Evolutionary conservation across 2,888 invertebrate species (phyloP).

Genomic region (Cantharis rufa): DNA sequence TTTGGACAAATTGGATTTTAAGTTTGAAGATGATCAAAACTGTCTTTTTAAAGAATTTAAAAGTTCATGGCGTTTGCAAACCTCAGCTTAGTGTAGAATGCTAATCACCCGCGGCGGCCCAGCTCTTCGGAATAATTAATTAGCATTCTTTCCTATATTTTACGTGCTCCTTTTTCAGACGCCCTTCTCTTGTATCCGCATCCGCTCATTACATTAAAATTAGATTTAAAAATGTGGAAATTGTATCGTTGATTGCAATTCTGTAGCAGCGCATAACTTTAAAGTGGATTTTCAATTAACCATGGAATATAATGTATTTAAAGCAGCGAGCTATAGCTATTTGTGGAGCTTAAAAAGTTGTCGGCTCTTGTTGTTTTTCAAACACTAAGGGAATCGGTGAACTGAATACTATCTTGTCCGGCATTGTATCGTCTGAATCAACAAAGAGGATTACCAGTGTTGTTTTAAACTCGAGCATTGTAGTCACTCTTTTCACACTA

Average conservation of each 20-base stretch:
- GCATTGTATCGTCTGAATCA: constrained; percentile 36
- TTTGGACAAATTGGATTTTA: background rate
- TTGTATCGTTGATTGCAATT: constrained; percentile 58
- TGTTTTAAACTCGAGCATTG: constrained; percentile 32
- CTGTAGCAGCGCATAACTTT: constrained; percentile 46
- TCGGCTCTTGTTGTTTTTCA: constrained; percentile 21
- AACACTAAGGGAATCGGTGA: constrained; percentile 30
- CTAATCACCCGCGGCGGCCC: constrained; percentile 61
- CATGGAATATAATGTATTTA: constrained; percentile 54
- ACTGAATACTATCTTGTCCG: constrained; percentile 44
- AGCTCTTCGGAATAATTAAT: constrained; percentile 64
- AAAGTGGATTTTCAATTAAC: constrained; percentile 58
- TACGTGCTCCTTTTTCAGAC: constrained; percentile 53
- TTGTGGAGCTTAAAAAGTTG: constrained; percentile 33
- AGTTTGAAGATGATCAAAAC: background rate
- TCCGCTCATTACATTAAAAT: constrained; percentile 54
- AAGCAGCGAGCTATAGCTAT: constrained; percentile 39
- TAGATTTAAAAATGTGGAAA: constrained; percentile 58
- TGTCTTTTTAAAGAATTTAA: constrained; percentile 19
- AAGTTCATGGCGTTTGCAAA: constrained; percentile 31
- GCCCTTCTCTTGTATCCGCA: constrained; percentile 44
- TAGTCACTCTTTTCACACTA: constrained; percentile 35
- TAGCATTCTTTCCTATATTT: constrained; percentile 62
- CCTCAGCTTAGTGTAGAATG: constrained; percentile 49
- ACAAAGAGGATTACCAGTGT: constrained; percentile 39